These are phyloP conservation scores for Pachypsylla venusta DNA, from an alignment of 1,140 invertebrate species.

Conservation along the genomic window DNA sequence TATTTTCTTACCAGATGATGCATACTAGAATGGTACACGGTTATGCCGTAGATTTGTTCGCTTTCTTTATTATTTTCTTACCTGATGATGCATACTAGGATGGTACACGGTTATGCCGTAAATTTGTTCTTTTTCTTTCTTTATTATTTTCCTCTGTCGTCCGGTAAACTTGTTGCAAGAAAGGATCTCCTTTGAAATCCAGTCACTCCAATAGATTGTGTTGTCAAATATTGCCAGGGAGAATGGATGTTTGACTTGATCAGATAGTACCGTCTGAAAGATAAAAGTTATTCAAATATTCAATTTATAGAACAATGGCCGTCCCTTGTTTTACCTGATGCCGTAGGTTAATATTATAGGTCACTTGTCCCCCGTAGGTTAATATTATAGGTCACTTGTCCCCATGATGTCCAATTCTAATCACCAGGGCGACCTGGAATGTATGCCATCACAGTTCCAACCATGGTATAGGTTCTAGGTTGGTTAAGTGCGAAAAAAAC, in stretches of 20 bases:
- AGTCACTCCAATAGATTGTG: conserved; percentile 74
- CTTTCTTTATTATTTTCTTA: conserved; percentile 14
- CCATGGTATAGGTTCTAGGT: too few species aligned
- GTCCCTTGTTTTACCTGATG: too few species aligned
- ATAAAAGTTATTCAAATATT: conserved; percentile 16
- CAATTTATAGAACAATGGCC: too few species aligned
- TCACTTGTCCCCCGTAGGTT: too few species aligned
- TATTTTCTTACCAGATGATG: too few species aligned
- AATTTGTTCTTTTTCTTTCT: conserved; percentile 34
- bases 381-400: too few species aligned
- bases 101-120: conserved; percentile 53
- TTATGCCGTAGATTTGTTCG: conserved; percentile 31
- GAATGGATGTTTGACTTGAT: conserved; percentile 54
- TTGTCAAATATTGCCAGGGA: conserved; percentile 76
- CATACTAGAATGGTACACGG: conserved; percentile 57
- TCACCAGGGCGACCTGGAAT: too few species aligned
- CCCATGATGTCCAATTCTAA: too few species aligned
- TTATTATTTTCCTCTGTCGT: conserved; percentile 38
- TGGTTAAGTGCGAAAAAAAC: too few species aligned
- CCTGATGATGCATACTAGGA: conserved; percentile 38
- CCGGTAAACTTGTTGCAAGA: conserved; percentile 51
- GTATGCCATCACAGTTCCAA: too few species aligned
- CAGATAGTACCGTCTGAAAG: conserved; percentile 35
- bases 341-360: too few species aligned
- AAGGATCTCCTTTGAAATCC: conserved; percentile 44